These are phyloP conservation scores for Daphoenositta chrysoptera DNA, from an alignment of 2,113 vertebrate genomes.

Conservation along the genomic window DNA sequence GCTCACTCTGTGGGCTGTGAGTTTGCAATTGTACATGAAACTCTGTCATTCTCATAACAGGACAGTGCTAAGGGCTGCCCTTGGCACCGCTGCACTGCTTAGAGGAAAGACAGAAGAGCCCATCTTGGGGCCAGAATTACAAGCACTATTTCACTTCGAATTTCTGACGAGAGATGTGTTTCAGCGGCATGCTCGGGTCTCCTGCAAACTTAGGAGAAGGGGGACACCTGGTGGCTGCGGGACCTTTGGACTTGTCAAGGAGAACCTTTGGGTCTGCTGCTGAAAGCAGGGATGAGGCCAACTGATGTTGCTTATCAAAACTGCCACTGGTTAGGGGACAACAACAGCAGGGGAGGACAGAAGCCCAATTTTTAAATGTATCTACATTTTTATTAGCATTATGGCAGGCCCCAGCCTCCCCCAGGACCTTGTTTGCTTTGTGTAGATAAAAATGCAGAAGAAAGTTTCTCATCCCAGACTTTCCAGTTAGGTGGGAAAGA, in stretches of 20 bases:
- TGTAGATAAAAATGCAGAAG: not conserved
- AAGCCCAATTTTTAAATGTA: not conserved
- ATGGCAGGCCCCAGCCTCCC: not conserved
- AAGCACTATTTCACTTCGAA: not conserved
- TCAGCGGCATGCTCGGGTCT: rapidly evolving
- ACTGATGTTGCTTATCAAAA: not conserved
- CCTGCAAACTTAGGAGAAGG: not conserved
- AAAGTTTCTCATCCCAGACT: not conserved
- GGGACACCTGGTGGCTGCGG: conserved; percentile 35
- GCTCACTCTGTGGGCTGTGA: not conserved
- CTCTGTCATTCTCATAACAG: not conserved
- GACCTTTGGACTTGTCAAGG: rapidly evolving
- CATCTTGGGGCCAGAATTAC: not conserved
- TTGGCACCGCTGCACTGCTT: not conserved
- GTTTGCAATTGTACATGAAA: not conserved
- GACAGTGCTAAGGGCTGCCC: not conserved
- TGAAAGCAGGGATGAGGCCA: not conserved
- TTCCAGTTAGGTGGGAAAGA: not conserved
- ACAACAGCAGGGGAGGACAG: not conserved
- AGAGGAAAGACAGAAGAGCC: rapidly evolving
- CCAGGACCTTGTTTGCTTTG: not conserved
- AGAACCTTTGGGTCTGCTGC: not conserved
- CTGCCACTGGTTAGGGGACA: not conserved
- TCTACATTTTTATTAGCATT: not conserved
- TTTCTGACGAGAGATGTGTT: rapidly evolving